phyloP scores from a whole-genome alignment of 2,113 vertebrate genomes.

The Caloenas nicobarica region DNA sequence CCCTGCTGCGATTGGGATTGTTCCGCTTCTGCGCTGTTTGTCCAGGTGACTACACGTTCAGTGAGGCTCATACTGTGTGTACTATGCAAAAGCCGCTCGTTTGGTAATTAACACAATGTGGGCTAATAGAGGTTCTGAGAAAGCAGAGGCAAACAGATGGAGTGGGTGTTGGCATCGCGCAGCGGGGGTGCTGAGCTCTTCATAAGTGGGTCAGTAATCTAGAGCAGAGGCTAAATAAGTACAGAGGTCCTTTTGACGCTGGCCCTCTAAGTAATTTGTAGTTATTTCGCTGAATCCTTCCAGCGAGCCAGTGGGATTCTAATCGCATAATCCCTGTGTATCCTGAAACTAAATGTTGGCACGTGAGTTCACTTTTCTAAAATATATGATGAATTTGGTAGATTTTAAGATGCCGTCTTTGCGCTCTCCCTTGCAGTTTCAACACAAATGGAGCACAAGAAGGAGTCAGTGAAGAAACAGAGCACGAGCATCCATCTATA shows the following conservation, averaged over 20 bases:
- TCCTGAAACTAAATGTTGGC: slow-evolving; percentile 8
- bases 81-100: not conserved
- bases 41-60: not conserved
- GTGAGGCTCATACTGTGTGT: not conserved
- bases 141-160: slow-evolving; percentile 70
- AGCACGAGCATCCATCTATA: not conserved
- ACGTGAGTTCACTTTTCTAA: not conserved
- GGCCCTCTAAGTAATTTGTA: slow-evolving; percentile 30
- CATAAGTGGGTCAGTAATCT: slow-evolving; percentile 69
- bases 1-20: not conserved
- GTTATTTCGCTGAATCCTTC: slow-evolving; percentile 42
- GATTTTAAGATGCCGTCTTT: not conserved
- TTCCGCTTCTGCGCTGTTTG: not conserved
- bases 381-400: accelerated
- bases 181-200: slow-evolving; percentile 49
- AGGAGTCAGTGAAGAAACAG: not conserved
- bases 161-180: slow-evolving; percentile 30
- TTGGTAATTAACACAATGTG: not conserved
- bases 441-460: not conserved
- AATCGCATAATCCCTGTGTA: slow-evolving; percentile 27
- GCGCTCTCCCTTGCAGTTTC: not conserved
- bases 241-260: slow-evolving; percentile 42
- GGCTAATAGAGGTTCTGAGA: slow-evolving; percentile 37
- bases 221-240: slow-evolving; percentile 58
- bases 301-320: slow-evolving; percentile 10